Conservation (phyloP, 2,113 vertebrate species). For the Oceanodroma tethys region DNA sequence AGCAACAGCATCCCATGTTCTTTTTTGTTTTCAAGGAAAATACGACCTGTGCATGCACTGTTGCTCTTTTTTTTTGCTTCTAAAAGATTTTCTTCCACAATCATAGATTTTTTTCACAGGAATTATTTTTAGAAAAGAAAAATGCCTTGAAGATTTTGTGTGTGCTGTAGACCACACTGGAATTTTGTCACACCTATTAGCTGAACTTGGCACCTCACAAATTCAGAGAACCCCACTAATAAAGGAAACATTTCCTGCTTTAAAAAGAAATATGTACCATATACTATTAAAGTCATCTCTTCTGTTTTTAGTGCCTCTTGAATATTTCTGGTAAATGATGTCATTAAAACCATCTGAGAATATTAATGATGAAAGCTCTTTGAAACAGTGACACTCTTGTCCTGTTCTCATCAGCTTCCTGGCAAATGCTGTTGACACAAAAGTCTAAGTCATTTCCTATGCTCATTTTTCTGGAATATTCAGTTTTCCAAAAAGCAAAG, state of each 20-base stretch:
- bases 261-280: background rate
- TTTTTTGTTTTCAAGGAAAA: background rate
- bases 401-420: background rate
- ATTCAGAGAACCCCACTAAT: background rate
- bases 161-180: background rate
- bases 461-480: background rate
- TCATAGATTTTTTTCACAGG: background rate
- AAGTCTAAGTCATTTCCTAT: background rate
- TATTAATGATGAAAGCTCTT: slow-evolving; percentile 9
- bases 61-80: background rate
- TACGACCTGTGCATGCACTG: background rate
- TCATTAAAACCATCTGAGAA: slow-evolving; percentile 19
- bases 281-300: background rate
- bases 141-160: background rate
- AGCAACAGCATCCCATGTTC: background rate
- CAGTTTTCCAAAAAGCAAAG: background rate
- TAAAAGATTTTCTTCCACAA: background rate
- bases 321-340: slow-evolving; percentile 29
- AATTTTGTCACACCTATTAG: background rate
- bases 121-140: slow-evolving; percentile 5
- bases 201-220: background rate
- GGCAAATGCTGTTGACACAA: background rate
- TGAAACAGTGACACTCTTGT: slow-evolving; percentile 1
- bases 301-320: background rate
- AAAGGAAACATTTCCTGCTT: background rate